Evolutionary conservation across 2,113 vertebrate species (phyloP), one percentile per base, ranked within the genome.

Genomic region (Ovis canadensis): DNA sequence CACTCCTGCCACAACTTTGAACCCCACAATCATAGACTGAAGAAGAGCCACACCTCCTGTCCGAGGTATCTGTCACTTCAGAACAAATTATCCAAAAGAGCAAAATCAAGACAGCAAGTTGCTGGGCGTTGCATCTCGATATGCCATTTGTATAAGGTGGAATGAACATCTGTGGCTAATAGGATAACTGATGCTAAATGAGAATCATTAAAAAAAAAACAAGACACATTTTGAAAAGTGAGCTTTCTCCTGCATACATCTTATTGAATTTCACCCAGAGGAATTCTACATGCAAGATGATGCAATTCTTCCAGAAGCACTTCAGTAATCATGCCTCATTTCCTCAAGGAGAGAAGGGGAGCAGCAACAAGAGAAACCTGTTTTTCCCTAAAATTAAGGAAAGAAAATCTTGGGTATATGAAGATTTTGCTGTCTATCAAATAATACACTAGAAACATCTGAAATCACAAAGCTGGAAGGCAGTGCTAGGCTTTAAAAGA

Each of bases 261-360:
- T 88, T 90, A 57, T 27, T 97, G 48, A 90, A 90, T 94, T 85
- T 64, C 17, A 92, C 95, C 91, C 92, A 60, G 59, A 85, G 88
- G 52, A 94, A 27, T 96, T 90, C 84, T 85, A 95, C 81, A 88
- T 59, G 36, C 57, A 93, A 94, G 90, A 60, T 0, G 6, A 88
- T 59, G 27, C 55, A 85, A 90, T 88, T 90, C 85, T 96, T 96
- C 84, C 14, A 84, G 88, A 91, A 95, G 36, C 43, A 43, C 54
- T 88, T 95, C 27, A 67, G 67, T 52, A 97, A 97, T 94, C 52
- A 85, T 21, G 74, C 8, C 43, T 95, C 62, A 67, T 94, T 96
- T 97, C 97, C 54, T 92, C 19, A 48, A 88, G 57, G 25, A 96
- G 52, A 96, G 40, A 43, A 1, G 52, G 54, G 92, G 23, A 90